These are phyloP conservation scores for Callospermophilus lateralis DNA, from an alignment of 2,113 vertebrate genomes.

Conservation along the genomic window DNA sequence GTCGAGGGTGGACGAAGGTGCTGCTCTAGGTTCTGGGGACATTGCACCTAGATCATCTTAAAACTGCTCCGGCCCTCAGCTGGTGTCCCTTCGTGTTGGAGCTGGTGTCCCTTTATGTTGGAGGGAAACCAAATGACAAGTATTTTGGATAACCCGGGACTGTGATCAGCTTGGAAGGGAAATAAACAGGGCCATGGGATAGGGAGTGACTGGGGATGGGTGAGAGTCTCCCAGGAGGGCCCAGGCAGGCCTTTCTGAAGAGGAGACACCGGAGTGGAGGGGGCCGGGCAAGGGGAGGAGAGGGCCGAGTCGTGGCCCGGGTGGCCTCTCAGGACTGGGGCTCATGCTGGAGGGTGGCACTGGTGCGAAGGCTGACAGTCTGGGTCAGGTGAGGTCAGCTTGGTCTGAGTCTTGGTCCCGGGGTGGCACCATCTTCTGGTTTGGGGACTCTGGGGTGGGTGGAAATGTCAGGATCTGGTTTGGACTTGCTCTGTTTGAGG, in stretches of 20 bases:
- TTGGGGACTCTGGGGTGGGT: neutral
- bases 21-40: neutral
- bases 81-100: neutral
- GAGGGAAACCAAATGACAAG: neutral
- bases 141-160: neutral
- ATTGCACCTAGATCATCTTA: rapidly evolving
- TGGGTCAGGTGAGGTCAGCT: neutral
- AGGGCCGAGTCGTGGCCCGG: no score
- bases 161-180: neutral
- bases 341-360: neutral
- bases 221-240: neutral
- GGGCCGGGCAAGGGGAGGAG: neutral
- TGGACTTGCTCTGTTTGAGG: neutral
- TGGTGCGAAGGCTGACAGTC: neutral
- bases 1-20: neutral
- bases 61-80: neutral
- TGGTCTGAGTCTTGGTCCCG: neutral
- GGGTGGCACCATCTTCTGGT: neutral
- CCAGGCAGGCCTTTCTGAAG: neutral
- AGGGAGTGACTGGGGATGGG: neutral
- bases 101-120: neutral
- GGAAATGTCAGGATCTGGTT: neutral
- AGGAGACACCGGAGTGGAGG: neutral
- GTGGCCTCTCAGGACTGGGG: no score
- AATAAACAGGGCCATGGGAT: no score